Percentiles rank a stretch among this genome's conserved stretches.
These are phyloP conservation scores for Turnix velox DNA, from an alignment of 2,113 vertebrate genomes.

Conservation along the genomic window DNA sequence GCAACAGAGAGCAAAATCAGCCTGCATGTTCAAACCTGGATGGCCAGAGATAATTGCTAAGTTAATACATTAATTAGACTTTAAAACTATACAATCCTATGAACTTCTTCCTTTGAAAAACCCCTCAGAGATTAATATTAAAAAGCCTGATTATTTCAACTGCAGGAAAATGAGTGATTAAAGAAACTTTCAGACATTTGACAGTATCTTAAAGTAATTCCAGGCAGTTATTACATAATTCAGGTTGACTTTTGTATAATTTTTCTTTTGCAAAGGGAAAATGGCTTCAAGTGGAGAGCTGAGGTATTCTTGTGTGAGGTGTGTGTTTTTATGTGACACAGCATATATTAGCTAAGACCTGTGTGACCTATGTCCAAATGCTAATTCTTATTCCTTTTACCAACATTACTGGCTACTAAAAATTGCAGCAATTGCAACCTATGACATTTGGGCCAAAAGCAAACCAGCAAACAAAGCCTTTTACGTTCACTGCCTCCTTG, in stretches of 20 bases:
- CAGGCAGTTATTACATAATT: background rate
- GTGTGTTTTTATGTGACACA: background rate
- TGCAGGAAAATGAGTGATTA: background rate
- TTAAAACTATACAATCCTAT: background rate
- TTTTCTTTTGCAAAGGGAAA: background rate
- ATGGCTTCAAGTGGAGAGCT: background rate
- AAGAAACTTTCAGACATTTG: background rate
- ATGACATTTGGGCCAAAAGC: background rate
- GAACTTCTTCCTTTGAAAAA: background rate
- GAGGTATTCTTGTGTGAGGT: background rate
- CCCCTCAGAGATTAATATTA: background rate
- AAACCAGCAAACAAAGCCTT: background rate
- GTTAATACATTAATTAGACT: background rate
- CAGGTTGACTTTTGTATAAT: background rate
- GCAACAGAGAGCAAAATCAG: background rate
- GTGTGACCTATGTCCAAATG: background rate
- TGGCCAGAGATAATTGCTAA: background rate
- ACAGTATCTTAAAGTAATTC: background rate
- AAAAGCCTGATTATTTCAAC: background rate
- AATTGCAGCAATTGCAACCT: background rate
- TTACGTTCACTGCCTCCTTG: background rate
- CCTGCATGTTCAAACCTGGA: background rate
- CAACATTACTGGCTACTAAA: background rate
- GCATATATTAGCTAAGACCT: background rate
- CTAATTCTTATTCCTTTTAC: background rate